Percentiles rank a stretch among this genome's conserved stretches.
These are phyloP conservation scores for Pelodiscus sinensis DNA, from an alignment of 2,113 vertebrate genomes.

Conservation along the genomic window DNA sequence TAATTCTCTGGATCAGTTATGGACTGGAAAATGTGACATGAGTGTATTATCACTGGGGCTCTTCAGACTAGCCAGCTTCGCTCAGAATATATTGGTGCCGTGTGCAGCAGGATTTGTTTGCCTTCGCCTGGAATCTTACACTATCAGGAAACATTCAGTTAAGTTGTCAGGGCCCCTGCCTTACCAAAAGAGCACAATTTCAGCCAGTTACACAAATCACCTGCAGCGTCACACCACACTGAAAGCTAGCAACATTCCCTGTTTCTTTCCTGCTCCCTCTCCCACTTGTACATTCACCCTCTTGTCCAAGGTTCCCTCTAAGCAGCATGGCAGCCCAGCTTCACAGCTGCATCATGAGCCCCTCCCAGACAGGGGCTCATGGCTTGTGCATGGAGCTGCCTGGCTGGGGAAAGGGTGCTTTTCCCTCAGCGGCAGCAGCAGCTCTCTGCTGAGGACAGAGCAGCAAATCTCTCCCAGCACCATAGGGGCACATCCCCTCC, in stretches of 20 bases:
- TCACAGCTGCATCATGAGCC: no score
- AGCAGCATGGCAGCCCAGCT: no score
- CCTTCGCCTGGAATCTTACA: background rate
- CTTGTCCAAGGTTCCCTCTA: no score
- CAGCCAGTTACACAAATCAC: background rate
- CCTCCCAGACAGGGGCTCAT: no score
- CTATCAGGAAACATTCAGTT: background rate
- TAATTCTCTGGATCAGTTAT: background rate
- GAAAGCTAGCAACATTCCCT: background rate
- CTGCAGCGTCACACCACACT: background rate
- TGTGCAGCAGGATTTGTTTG: background rate
- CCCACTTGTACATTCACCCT: background rate
- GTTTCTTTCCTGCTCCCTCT: background rate
- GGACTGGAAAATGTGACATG: background rate
- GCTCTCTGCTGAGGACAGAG: no score
- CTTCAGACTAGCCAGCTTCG: background rate
- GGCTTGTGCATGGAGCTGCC: no score
- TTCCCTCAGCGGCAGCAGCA: no score
- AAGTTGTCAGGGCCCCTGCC: background rate
- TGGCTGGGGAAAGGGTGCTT: no score
- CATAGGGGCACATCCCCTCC: no score
- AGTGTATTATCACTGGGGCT: rapidly evolving
- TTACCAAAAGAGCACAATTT: background rate
- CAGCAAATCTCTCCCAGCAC: no score
- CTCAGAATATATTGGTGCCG: background rate